phyloP scores from a whole-genome alignment of 1,140 invertebrate species.

The Brachionus calyciflorus region DNA sequence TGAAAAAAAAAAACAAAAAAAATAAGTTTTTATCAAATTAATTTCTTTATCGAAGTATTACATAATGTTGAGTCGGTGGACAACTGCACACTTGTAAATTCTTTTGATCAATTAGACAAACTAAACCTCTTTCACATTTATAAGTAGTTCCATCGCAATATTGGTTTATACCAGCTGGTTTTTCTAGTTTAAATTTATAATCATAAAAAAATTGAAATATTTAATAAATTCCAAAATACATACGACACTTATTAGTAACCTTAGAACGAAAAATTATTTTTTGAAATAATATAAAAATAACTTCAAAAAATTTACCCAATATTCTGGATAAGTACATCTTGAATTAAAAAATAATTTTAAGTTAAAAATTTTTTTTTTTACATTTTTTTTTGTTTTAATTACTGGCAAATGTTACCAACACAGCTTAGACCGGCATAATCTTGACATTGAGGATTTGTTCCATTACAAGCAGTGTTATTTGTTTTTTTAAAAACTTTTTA shows the following conservation, averaged over 20 bases:
- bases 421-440: constrained; percentile 24
- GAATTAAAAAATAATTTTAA: background rate
- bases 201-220: background rate
- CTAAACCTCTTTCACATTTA: background rate
- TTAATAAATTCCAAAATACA: background rate
- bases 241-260: constrained; percentile 22
- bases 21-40: too few species aligned
- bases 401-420: background rate
- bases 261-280: too few species aligned
- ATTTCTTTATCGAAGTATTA: too few species aligned
- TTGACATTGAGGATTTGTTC: background rate
- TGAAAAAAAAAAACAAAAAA: too few species aligned
- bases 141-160: constrained; percentile 37
- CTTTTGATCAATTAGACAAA: background rate
- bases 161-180: constrained; percentile 27
- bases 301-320: too few species aligned
- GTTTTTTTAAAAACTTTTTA: background rate
- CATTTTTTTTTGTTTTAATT: background rate
- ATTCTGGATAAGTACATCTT: background rate
- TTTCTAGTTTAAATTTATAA: background rate
- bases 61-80: too few species aligned
- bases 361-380: background rate
- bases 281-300: too few species aligned
- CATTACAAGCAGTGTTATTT: background rate
- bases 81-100: too few species aligned